phyloP scores from a whole-genome alignment of 2,113 vertebrate species.

The Rhabdomys dilectus region DNA sequence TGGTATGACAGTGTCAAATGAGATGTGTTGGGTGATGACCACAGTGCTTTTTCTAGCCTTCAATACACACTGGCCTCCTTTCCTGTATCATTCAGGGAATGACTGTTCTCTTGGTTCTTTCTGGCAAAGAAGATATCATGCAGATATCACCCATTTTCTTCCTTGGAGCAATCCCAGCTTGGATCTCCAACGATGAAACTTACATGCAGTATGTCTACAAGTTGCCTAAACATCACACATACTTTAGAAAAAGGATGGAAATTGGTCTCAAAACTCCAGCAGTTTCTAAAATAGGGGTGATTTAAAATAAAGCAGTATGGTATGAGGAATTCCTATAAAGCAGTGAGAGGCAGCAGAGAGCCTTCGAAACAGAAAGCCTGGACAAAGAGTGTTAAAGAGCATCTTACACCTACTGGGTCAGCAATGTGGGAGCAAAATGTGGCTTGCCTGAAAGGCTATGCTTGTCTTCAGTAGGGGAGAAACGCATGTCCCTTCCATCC shows the following conservation, averaged over 20 bases:
- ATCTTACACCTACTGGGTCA: neutral
- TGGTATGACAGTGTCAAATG: neutral
- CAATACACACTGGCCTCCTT: neutral
- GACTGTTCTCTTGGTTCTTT: neutral
- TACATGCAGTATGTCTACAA: constrained; percentile 68
- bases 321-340: constrained; percentile 76
- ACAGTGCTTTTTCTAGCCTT: neutral
- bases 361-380: constrained; percentile 44
- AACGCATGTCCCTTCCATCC: constrained; percentile 59
- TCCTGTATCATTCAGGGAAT: neutral
- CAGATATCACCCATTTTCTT: neutral
- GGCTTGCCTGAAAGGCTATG: constrained; percentile 24
- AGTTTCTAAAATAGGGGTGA: constrained; percentile 87
- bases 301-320: constrained; percentile 84
- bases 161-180: neutral
- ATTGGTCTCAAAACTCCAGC: constrained; percentile 88
- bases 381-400: constrained; percentile 51
- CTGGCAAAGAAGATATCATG: neutral
- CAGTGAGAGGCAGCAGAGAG: constrained; percentile 63
- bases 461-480: neutral
- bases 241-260: constrained; percentile 86
- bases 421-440: rapidly evolving
- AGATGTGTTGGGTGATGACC: rapidly evolving
- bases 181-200: constrained; percentile 69
- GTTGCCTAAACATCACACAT: constrained; percentile 77